phyloP scores from a whole-genome alignment of 2,113 vertebrate genomes.

The Campylomormyrus tamandua region DNA sequence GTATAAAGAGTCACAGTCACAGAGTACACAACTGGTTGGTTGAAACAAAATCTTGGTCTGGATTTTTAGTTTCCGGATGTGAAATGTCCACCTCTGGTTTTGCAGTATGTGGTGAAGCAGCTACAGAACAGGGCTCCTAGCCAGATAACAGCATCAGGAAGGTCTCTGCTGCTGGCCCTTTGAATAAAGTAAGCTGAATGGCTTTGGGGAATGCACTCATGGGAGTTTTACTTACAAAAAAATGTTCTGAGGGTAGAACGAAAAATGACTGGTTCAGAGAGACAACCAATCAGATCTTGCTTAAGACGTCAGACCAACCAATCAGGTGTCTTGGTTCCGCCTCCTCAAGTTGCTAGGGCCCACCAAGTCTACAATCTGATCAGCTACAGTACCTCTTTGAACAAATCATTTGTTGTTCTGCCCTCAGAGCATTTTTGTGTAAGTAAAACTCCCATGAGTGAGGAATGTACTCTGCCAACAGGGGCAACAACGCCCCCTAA shows the following conservation, averaged over 20 bases:
- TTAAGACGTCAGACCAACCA: not conserved
- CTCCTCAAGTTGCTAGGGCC: not conserved
- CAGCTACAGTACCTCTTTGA: not conserved
- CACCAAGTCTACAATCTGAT: not conserved
- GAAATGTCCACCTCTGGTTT: not conserved
- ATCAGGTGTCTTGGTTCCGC: not conserved
- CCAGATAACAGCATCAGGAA: not conserved
- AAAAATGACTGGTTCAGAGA: not conserved
- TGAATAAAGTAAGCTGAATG: not conserved
- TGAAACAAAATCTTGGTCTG: not conserved
- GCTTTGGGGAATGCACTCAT: not conserved
- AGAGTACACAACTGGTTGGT: not conserved
- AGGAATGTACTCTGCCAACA: not conserved
- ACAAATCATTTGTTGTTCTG: not conserved
- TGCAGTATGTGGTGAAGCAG: not conserved
- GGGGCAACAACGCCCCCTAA: not conserved
- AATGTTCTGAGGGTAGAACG: not conserved
- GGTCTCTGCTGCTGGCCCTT: not conserved
- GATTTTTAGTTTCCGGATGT: not conserved
- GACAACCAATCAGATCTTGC: not conserved
- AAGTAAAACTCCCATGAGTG: not conserved
- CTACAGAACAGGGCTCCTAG: not conserved
- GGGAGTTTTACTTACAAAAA: not conserved
- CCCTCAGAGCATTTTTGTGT: not conserved
- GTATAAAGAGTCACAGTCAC: not conserved